Evolutionary conservation across 2,888 invertebrate species (phyloP).

Genomic region (Drosophila anceps): DNA sequence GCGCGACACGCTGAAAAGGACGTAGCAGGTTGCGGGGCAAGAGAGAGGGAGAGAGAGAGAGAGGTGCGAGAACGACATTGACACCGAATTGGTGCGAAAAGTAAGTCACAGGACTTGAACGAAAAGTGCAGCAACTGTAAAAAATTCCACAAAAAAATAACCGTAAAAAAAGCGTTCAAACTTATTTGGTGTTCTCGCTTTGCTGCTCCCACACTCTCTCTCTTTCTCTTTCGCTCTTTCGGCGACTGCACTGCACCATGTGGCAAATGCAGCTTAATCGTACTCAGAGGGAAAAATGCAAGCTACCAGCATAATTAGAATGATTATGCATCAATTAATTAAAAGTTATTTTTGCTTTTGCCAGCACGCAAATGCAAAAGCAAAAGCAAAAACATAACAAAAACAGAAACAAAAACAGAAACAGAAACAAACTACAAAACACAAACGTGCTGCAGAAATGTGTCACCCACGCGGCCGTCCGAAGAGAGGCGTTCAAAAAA

Average conservation of each 20-base stretch:
- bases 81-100: conserved; percentile 62
- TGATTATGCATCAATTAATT: conserved; percentile 75
- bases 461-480: conserved; percentile 72
- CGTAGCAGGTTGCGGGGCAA: background rate
- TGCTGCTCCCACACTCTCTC: background rate
- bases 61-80: conserved; percentile 54
- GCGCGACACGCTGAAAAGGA: conserved; percentile 20
- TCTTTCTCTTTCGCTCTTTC: background rate
- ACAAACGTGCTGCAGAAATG: conserved; percentile 56
- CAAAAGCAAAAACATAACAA: conserved; percentile 28
- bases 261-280: conserved; percentile 34
- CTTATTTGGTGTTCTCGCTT: background rate
- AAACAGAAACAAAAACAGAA: conserved; percentile 35
- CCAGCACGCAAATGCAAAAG: conserved; percentile 17
- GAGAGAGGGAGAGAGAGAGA: background rate
- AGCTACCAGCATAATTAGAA: conserved; percentile 58
- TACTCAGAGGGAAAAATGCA: conserved; percentile 39
- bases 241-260: background rate
- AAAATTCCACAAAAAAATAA: conserved; percentile 2
- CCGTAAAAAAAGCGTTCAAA: conserved; percentile 9
- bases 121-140: conserved; percentile 26
- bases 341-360: conserved; percentile 63
- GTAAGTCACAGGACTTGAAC: conserved; percentile 56
- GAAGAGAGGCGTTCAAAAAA: conserved; percentile 34
- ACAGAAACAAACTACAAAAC: conserved; percentile 35